Base-by-base conservation (phyloP, 2,797 vertebrate species). In the Bradypodion pumilum region DNA sequence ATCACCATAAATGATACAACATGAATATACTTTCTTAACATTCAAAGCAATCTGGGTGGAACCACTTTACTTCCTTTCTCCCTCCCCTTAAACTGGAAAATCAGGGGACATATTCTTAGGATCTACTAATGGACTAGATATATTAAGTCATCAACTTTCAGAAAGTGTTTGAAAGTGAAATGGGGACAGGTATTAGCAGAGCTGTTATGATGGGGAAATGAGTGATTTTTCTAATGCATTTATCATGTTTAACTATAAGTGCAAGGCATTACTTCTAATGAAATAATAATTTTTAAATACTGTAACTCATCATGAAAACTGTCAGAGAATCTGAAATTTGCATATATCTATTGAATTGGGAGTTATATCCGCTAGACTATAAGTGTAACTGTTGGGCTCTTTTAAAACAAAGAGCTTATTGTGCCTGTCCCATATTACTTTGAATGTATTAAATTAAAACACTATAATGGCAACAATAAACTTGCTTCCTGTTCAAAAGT, bases 191-290 rank as follows among this genome's bases (percentile, higher is more conserved):
- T 60, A 12, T 63, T 66, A 88, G 76, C 0, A 84, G 32, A 13
- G 49, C 49, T 40, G 13, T 66, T 82, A 75, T 37, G 8, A 32
- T 73, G 40, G 6, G 15, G 32, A 10, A 10, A 8, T 44, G 56
- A 9, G 40, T 25, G 8, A 68, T 79, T 84, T 83, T 88, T 37
- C 65, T 87, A 63, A 89, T 79, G 80, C 66, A 66, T 82, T 89
- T 89, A 52, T 78, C 86, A 19, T 77, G 60, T 89, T 83, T 85
- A 87, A 83, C 46, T 87, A 84, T 68, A 83, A 29, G 46, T 85
- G 27, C 91, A 52, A 81, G 25, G 32, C 32, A 78, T 82, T 25
- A 65, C 77, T 88, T 82, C 80, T 62, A 87, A 68, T 73, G 21
- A 90, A 88, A 90, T 83, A 82, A 75, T 10, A 81, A 77, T 32